Conservation (phyloP, 2,113 vertebrate species). For the Sitta europaea region DNA sequence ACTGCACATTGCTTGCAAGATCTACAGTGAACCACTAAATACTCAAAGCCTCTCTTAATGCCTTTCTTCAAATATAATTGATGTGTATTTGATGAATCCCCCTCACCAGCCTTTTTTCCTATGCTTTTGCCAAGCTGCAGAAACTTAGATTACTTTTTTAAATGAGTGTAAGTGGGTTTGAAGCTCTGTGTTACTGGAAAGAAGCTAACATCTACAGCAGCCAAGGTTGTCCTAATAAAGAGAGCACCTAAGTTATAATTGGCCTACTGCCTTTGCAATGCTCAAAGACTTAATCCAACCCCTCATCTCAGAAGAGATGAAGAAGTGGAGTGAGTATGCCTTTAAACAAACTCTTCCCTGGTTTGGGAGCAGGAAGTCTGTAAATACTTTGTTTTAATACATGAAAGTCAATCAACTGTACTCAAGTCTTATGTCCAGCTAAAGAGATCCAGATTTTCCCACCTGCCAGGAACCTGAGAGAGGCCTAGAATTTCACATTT, state of each 20-base stretch:
- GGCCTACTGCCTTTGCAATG: background rate
- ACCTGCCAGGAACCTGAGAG: background rate
- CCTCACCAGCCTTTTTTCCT: background rate
- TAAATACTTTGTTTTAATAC: background rate
- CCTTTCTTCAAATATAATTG: background rate
- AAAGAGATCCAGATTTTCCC: background rate
- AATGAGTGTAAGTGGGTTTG: background rate
- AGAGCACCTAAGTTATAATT: background rate
- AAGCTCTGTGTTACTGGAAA: background rate
- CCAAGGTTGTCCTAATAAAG: background rate
- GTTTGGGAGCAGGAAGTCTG: background rate
- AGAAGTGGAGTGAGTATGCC: background rate
- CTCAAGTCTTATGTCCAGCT: background rate
- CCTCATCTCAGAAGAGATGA: background rate
- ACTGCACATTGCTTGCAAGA: background rate
- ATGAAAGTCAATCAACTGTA: background rate
- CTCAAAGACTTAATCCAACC: background rate
- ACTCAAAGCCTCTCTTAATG: background rate
- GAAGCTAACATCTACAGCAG: background rate
- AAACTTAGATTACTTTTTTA: background rate
- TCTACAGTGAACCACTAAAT: background rate
- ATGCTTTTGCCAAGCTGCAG: background rate
- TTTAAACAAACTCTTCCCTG: background rate
- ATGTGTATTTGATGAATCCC: background rate
- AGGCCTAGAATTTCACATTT: background rate